Evolutionary conservation across 2,888 invertebrate genomes (phyloP).

Genomic region (Thecocarcelia acutangulata): DNA sequence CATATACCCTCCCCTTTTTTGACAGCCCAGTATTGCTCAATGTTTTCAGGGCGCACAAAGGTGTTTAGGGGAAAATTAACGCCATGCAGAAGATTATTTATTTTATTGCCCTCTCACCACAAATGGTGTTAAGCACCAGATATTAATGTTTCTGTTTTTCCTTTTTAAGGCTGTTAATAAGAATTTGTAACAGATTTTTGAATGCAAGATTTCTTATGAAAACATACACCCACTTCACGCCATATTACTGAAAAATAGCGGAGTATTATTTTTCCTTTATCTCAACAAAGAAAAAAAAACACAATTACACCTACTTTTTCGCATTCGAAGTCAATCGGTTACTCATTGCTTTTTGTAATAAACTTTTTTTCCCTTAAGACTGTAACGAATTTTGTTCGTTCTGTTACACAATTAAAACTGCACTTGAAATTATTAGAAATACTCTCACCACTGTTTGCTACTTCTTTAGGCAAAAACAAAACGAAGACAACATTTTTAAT

Average conservation of each 20-base stretch:
- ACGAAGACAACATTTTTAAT: conserved; percentile 32
- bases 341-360: conserved; percentile 51
- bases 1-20: conserved; percentile 38
- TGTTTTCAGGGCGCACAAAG: conserved; percentile 15
- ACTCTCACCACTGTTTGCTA: conserved; percentile 35
- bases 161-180: conserved; percentile 46
- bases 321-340: conserved; percentile 46
- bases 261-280: conserved; percentile 20
- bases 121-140: conserved; percentile 52
- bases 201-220: conserved; percentile 40
- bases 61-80: conserved; percentile 30
- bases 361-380: conserved; percentile 14
- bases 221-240: conserved; percentile 68
- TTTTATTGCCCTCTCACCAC: conserved; percentile 58
- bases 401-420: conserved; percentile 13
- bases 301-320: conserved; percentile 32
- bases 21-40: not conserved
- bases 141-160: conserved; percentile 12
- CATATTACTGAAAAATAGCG: conserved; percentile 42
- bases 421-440: conserved; percentile 34
- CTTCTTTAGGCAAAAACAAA: conserved; percentile 9
- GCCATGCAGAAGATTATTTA: conserved; percentile 16
- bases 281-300: conserved; percentile 26
- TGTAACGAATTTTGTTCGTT: conserved; percentile 51
- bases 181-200: conserved; percentile 67